Evolutionary conservation across 2,797 vertebrate species (phyloP), one percentile per base, ranked within the genome.

Genomic region (Otolemur crassicaudatus): DNA sequence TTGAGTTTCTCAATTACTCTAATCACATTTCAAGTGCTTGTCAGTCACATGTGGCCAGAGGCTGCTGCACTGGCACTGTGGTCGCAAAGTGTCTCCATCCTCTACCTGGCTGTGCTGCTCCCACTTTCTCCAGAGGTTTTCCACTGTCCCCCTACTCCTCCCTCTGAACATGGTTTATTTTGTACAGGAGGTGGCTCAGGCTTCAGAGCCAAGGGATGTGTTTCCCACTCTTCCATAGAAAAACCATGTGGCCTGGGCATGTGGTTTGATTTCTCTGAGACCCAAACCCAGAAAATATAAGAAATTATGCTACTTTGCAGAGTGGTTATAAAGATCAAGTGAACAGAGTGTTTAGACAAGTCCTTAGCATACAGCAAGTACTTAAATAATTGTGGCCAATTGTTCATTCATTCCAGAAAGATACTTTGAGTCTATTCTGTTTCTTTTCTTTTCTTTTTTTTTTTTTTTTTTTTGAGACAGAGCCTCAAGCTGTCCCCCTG

Each of bases 71-170:
- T 13, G 29, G 43, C 11, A 2, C 14, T 2, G 7, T 3, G 23
- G 23, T 7, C 1, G 3, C 3, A n/a, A 34, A 25, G 20, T 11
- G 0, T 67, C 20, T 40, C 13, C 1, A 2, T 27, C 34, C 1
- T 17, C 75, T 73, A 0, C 23, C 0, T 9, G 65, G 31, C 25
- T 29, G 53, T 0, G 0, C 76, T 17, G 27, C 60, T 43, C 5
- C 11, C 23, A 9, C 25, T 23, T 31, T 53, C 72, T 93, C 43
- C 76, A 58, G 31, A 81, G 40, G 17, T 37, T 67, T 94, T 34
- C 53, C 22, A 2, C 65, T 23, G n/a, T 34, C 65, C 60, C 13
- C 43, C 40, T 49, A 49, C 19, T 67, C 29, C n/a, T 46, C 34
- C 7, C 22, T 12, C 34, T 53, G 49, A 67, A 4, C 61, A 25